Conservation (phyloP, 2,888 invertebrate genomes). For the Odiellus spinosus region DNA sequence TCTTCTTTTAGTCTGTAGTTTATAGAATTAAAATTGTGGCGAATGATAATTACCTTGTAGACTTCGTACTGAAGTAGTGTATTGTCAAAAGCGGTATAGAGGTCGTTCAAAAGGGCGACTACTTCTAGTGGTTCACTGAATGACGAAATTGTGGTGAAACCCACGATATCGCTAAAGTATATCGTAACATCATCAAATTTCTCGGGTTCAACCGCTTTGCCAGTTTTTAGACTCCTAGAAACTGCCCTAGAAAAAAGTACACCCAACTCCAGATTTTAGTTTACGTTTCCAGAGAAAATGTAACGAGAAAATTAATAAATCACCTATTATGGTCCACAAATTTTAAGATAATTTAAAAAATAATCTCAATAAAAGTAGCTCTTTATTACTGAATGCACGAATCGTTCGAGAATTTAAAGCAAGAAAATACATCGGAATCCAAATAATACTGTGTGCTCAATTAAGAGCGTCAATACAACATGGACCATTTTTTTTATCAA, state of each 20-base stretch:
- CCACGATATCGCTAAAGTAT: constrained; percentile 88
- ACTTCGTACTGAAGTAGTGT: constrained; percentile 81
- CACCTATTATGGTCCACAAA: too few relatives aligned
- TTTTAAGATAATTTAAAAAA: too few relatives aligned
- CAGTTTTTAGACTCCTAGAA: constrained; percentile 76
- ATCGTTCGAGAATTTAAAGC: too few relatives aligned
- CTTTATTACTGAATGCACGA: too few relatives aligned
- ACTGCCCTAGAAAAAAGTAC: constrained; percentile 39
- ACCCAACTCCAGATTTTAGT: too few relatives aligned
- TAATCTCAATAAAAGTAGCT: too few relatives aligned
- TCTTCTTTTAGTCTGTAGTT: too few relatives aligned
- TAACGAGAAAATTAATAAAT: too few relatives aligned
- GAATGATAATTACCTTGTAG: constrained; percentile 45
- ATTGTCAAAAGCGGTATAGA: constrained; percentile 84
- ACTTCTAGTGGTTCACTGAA: constrained; percentile 83
- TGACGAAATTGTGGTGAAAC: constrained; percentile 81
- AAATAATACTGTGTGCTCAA: too few relatives aligned
- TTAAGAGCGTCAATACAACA: background rate
- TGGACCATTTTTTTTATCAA: background rate
- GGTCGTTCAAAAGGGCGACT: constrained; percentile 51
- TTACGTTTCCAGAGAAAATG: too few relatives aligned
- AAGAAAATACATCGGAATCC: too few relatives aligned
- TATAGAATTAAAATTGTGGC: too few relatives aligned
- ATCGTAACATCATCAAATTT: constrained; percentile 64
- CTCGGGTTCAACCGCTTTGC: constrained; percentile 80